phyloP scores from a whole-genome alignment of 2,797 vertebrate genomes.

The Taeniopygia guttata region DNA sequence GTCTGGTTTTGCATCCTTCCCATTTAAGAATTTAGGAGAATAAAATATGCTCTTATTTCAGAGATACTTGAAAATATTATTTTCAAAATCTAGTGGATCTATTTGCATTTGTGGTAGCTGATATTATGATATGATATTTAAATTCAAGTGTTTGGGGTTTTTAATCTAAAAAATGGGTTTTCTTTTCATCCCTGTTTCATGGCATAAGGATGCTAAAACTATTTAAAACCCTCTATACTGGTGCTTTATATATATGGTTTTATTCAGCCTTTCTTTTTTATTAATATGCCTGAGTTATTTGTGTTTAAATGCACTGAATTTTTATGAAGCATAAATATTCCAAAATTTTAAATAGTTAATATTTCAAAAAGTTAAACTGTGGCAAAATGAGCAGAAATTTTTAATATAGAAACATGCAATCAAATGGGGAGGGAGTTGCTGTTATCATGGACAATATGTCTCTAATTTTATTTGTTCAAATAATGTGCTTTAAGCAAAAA shows the following conservation, averaged over 20 bases:
- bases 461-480: not conserved
- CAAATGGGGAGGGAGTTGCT: not conserved
- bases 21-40: not conserved
- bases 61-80: not conserved
- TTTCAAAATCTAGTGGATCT: not conserved
- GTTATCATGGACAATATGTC: not conserved
- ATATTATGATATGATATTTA: not conserved
- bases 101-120: not conserved
- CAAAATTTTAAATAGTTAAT: not conserved
- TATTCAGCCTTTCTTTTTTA: not conserved
- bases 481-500: not conserved
- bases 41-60: not conserved
- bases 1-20: not conserved
- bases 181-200: not conserved
- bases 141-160: not conserved
- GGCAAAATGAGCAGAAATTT: not conserved
- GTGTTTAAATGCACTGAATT: not conserved
- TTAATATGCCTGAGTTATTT: not conserved
- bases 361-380: not conserved
- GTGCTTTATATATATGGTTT: not conserved
- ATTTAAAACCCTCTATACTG: not conserved
- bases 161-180: not conserved
- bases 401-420: not conserved
- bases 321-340: not conserved
- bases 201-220: not conserved